A percentile compares a stretch with the other conserved stretches of the same genome.
Conservation (phyloP, 2,113 vertebrate species). For the Megaceryle maxima region DNA sequence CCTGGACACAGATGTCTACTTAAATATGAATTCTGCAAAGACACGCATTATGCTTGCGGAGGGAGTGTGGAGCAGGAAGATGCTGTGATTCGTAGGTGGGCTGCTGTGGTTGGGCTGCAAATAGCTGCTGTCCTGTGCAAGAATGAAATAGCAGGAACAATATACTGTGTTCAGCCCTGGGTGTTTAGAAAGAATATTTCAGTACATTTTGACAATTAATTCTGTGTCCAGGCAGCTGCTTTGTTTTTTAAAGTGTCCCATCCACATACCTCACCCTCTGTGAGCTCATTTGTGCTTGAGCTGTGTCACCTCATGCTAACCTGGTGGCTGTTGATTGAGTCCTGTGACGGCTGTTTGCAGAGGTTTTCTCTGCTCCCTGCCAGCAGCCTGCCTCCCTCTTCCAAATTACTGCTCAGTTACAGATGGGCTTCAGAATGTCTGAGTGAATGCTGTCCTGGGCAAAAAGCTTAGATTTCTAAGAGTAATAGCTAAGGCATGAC, state of each 20-base stretch:
- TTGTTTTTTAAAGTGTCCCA: fast-evolving
- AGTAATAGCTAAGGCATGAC: neutral
- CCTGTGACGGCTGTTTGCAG: conserved; percentile 14
- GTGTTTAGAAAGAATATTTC: neutral
- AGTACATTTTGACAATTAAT: neutral
- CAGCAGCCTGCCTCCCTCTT: neutral
- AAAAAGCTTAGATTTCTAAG: neutral
- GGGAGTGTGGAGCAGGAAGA: neutral
- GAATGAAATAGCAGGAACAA: neutral
- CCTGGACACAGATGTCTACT: neutral
- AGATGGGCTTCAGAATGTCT: neutral
- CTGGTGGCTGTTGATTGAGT: neutral
- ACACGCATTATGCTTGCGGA: neutral
- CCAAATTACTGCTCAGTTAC: neutral
- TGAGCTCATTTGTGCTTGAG: neutral
- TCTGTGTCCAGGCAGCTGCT: neutral
- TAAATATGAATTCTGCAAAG: neutral
- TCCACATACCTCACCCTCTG: neutral
- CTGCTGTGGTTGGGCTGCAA: neutral
- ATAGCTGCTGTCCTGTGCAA: neutral
- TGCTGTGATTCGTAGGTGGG: neutral
- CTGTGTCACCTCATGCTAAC: neutral
- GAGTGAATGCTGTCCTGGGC: neutral
- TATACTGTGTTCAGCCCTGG: neutral
- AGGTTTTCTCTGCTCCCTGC: conserved; percentile 1